Percentiles rank a stretch among this genome's conserved stretches.
Evolutionary conservation across 2,888 invertebrate genomes (phyloP).

Genomic region (Drosophila mimica): DNA sequence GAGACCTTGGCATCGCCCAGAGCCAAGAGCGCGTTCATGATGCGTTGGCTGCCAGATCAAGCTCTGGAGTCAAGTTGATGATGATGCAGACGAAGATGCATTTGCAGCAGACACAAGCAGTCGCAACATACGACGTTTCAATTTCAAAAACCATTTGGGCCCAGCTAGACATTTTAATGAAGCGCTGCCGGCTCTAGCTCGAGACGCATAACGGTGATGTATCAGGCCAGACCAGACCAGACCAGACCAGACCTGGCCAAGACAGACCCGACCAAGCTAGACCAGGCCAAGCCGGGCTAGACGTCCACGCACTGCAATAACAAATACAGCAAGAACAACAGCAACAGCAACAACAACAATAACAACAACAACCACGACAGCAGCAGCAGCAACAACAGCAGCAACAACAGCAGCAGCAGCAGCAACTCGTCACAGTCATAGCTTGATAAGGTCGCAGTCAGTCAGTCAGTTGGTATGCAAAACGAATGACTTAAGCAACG

Average conservation of each 20-base stretch:
- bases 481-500: conserved; percentile 77
- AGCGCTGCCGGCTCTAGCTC: conserved; percentile 58
- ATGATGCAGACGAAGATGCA: conserved; percentile 67
- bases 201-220: conserved; percentile 31
- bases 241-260: conserved; percentile 38
- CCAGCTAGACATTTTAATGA: conserved; percentile 80
- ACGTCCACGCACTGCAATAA: conserved; percentile 59
- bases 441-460: conserved; percentile 59
- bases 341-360: conserved; percentile 15
- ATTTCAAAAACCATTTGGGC: conserved; percentile 76
- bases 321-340: conserved; percentile 23
- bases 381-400: conserved; percentile 31
- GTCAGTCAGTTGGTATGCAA: conserved; percentile 40
- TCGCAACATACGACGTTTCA: conserved; percentile 74
- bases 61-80: conserved; percentile 38
- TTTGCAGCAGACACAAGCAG: conserved; percentile 51
- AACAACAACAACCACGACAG: conserved; percentile 16
- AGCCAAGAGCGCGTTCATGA: conserved; percentile 56
- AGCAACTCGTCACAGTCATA: conserved; percentile 50
- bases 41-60: conserved; percentile 72
- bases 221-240: conserved; percentile 10
- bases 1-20: conserved; percentile 55
- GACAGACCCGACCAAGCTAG: conserved; percentile 7
- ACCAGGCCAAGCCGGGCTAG: conserved; percentile 53
- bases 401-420: conserved; percentile 23